Evolutionary conservation across 2,888 invertebrate species (phyloP), one percentile per base, ranked within the genome.

Genomic region (Yponomeuta evonymella): DNA sequence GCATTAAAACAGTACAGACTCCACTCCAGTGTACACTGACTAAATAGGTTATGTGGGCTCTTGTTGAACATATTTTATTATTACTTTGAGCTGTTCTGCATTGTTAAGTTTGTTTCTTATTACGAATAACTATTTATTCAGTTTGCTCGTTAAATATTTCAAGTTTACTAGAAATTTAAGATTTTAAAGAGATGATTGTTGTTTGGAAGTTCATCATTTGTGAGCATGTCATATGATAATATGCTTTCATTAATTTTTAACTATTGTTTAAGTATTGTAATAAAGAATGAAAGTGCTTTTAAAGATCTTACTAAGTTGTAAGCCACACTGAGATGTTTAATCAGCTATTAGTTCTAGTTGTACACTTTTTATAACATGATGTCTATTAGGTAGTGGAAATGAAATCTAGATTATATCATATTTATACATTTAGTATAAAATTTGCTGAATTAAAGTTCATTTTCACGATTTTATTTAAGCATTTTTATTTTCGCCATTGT

Each of bases 381-480:
- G 89, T 90, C 90, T 91, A 92, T 90, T 90, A 91, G 91, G 89
- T 90, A 91, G 90, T 88, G 86, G 89, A 83, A 91, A 92, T 88
- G 84, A 91, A 91, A 90, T 90, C 89, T 90, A 90, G 90, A 90
- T 87, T 91, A 90, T 91, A 91, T 89, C 89, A 89, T 91, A 92
- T 92, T 92, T 92, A 92, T 92, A 92, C 91, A 91, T 90, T 91
- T 91, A 92, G 92, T 90, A 91, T 92, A 90, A 92, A 91, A 89
- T 89, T 90, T 91, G 90, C 90, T 90, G 90, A 90, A 92, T 91
- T 89, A 91, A 91, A 92, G 87, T 91, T 92, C 91, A 91, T 92
- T 92, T 91, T 92, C 91, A 92, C 90, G 89, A 90, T 90, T 92
- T 91, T 90, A 87, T 79, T 79, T 77, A 30, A 77, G 81, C 84